Percentiles rank a stretch among this genome's conserved stretches.
phyloP scores from a whole-genome alignment of 2,113 vertebrate species.

The Charina bottae region DNA sequence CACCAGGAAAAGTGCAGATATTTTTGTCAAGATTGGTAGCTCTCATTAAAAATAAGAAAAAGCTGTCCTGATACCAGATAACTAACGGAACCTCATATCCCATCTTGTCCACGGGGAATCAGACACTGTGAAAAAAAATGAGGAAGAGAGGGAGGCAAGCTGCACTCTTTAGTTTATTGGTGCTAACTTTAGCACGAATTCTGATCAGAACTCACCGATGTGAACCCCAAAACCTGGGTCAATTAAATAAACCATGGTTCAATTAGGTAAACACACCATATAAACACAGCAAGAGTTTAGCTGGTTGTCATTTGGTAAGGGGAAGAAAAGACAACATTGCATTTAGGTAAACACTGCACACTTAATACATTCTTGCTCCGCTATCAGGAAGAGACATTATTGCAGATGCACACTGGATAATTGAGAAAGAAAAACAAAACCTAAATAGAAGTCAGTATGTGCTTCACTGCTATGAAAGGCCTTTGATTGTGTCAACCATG shows the following conservation, averaged over 20 bases:
- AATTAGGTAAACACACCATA: neutral
- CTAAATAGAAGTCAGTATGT: no score
- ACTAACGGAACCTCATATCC: neutral
- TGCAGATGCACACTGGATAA: neutral
- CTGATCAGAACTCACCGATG: neutral
- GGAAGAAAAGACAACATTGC: neutral
- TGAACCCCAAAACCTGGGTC: neutral
- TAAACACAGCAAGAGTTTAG: neutral
- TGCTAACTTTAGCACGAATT: neutral
- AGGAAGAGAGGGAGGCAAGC: neutral
- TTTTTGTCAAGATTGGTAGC: neutral
- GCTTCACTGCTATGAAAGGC: no score
- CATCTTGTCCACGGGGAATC: constrained; percentile 1
- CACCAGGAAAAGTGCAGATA: neutral
- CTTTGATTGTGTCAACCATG: no score
- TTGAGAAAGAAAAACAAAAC: neutral
- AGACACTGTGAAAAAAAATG: neutral
- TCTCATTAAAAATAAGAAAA: neutral
- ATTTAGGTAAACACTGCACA: neutral
- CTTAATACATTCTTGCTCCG: neutral
- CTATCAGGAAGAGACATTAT: neutral
- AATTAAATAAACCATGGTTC: neutral
- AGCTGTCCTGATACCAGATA: neutral
- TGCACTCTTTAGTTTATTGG: neutral
- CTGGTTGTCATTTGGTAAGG: neutral